A percentile compares a stretch with the other conserved stretches of the same genome.
phyloP scores from a whole-genome alignment of 35 echinoderm and acorn worm genomes.

The Ptychodera flava region DNA sequence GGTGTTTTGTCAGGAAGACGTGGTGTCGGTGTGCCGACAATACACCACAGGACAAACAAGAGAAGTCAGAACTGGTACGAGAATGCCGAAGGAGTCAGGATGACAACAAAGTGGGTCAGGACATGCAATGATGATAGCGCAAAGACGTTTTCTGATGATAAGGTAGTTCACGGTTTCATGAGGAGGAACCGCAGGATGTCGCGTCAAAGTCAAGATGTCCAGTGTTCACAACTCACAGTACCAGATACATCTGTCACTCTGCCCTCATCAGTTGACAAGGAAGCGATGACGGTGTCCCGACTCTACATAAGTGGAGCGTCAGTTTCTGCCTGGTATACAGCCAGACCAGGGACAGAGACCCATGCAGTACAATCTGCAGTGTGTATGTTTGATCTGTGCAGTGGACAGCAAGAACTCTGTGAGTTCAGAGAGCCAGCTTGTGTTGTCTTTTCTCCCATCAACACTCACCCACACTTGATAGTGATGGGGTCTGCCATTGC shows the following conservation, averaged over 20 bases:
- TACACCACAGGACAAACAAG: not conserved
- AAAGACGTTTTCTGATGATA: not conserved
- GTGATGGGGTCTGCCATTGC: slow-evolving; percentile 25
- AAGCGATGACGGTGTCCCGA: not conserved
- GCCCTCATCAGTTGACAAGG: not conserved
- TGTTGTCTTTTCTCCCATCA: slow-evolving; percentile 23
- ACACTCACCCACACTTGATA: slow-evolving; percentile 43
- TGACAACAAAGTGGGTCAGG: not conserved
- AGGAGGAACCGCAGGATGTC: not conserved
- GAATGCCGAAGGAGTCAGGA: not conserved
- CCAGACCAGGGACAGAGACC: not conserved
- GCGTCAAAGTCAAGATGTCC: not conserved
- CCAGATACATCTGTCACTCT: not conserved
- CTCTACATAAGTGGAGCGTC: not conserved
- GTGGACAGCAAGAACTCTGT: not conserved
- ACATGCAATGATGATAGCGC: not conserved
- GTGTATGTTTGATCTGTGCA: not conserved
- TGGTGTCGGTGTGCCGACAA: not conserved
- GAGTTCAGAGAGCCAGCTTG: slow-evolving; percentile 56
- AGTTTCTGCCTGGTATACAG: not conserved
- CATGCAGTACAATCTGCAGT: not conserved
- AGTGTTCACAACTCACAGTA: not conserved
- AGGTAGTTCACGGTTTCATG: not conserved
- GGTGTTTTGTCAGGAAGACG: not conserved
- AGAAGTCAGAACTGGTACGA: not conserved